These are phyloP conservation scores for Alethe castanea DNA, from an alignment of 2,113 vertebrate species.

Conservation along the genomic window DNA sequence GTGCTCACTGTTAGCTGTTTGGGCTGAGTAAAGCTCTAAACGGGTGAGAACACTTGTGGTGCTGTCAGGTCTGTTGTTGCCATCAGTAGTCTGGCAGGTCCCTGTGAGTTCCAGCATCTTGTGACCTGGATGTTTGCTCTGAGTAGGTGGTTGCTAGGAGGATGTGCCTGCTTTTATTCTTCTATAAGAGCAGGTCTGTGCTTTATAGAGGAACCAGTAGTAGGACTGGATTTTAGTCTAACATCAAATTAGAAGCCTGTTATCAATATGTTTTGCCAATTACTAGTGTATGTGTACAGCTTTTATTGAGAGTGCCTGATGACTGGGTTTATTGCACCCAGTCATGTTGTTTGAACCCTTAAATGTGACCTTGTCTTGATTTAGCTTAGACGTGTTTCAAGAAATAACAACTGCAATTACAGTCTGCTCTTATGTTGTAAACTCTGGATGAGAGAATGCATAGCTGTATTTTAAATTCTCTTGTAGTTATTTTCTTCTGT, in stretches of 20 bases:
- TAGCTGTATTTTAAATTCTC: not conserved
- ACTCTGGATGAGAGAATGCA: not conserved
- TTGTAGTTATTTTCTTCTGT: not conserved
- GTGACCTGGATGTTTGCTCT: conserved; percentile 29
- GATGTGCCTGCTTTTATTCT: conserved; percentile 3
- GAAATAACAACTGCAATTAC: not conserved
- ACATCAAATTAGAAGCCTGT: not conserved
- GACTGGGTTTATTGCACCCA: not conserved
- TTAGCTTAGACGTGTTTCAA: not conserved
- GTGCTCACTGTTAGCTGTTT: not conserved
- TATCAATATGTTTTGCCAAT: not conserved
- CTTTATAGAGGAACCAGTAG: not conserved
- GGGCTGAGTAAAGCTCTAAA: not conserved
- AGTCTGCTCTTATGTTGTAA: not conserved
- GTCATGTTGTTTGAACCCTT: not conserved
- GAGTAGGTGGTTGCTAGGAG: conserved; percentile 37
- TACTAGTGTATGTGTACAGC: not conserved
- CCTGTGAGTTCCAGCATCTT: not conserved
- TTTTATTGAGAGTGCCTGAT: not conserved
- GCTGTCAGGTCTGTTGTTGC: not conserved
- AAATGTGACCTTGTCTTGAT: not conserved
- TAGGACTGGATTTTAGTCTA: not conserved
- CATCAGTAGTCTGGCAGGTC: not conserved
- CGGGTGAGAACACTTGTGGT: not conserved
- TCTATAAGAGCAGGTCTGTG: not conserved